Evolutionary conservation across 2,888 invertebrate species (phyloP), one percentile per base, ranked within the genome.

Genomic region (Thecophora atra): DNA sequence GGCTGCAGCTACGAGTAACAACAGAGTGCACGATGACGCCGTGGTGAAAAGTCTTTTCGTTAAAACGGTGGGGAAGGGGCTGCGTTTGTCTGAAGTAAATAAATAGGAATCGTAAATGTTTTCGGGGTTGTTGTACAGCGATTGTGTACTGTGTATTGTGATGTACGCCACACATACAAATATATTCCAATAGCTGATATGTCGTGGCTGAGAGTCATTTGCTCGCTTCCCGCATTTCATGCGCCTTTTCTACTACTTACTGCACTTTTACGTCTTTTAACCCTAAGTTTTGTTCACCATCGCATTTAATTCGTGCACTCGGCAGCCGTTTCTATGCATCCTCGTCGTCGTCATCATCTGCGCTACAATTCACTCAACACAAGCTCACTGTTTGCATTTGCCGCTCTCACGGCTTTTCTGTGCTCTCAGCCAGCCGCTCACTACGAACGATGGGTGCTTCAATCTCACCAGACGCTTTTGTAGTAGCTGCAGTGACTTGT

Each of bases 321-420:
- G 37, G 37, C 11, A 4, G 51, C 66, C 30, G 47, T 42, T 30
- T 19, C n/a, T n/a, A n/a, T n/a, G n/a, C 51, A 28, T 30, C 19
- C 42, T 42, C 19, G 21, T 54, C 11, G 11, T 54, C n/a, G 21
- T 54, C n/a, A 5, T 24, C 21, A 11, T 11, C 47, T 15, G 21
- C 19, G 47, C 60, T 44, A 69, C 60, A 69, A 69, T 60, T 51
- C 54, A 67, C 54, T 67, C 67, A 56, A 26, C 47, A 64, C 47
- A 64, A 56, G 56, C 67, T 67, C 67, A 67, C 21, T 42, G 56
- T 42, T 21, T 54, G 30, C 56, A 54, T 58, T 58, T 64, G 19
- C 37, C 30, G 63, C 19, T 37, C 42, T 63, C 19, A 28, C 28
- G n/a, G 1, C n/a, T 51, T 37, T 11, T 11, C 37, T 37, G 37